A percentile compares a stretch with the other conserved stretches of the same genome.
Conservation (phyloP, 2,113 vertebrate species). For the Deroptyus accipitrinus region DNA sequence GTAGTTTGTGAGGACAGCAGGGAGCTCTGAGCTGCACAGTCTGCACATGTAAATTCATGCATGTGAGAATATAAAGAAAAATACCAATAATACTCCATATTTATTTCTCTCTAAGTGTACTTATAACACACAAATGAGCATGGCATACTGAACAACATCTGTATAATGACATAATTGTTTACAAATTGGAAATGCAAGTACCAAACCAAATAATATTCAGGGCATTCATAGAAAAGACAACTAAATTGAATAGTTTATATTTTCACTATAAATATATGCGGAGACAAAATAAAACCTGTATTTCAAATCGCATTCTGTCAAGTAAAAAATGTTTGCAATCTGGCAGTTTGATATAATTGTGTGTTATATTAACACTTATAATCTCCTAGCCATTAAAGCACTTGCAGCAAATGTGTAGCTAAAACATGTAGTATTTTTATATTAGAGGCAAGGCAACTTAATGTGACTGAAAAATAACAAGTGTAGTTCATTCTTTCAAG, state of each 20-base stretch:
- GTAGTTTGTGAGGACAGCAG: not conserved
- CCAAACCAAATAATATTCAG: conserved; percentile 46
- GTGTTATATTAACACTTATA: conserved; percentile 46
- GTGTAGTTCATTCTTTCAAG: not conserved
- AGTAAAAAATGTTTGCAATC: conserved; percentile 2
- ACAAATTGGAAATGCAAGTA: conserved; percentile 45
- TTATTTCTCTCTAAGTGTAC: not conserved
- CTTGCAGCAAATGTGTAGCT: not conserved
- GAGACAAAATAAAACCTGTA: conserved; percentile 43
- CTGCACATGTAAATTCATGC: not conserved
- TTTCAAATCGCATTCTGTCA: conserved; percentile 46
- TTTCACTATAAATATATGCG: conserved; percentile 43
- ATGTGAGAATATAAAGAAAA: not conserved
- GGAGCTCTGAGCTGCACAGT: not conserved
- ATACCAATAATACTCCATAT: not conserved
- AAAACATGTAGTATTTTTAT: not conserved
- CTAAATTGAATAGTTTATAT: conserved; percentile 31
- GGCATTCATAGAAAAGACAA: conserved; percentile 41
- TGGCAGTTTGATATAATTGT: not conserved
- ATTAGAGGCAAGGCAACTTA: not conserved
- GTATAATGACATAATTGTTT: conserved; percentile 48
- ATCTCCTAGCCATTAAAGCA: not conserved
- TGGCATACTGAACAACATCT: conserved; percentile 18
- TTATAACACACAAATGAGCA: conserved; percentile 4
- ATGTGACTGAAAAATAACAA: not conserved